These are phyloP conservation scores for Poecilia picta DNA, from an alignment of 2,797 vertebrate genomes.

Conservation along the genomic window DNA sequence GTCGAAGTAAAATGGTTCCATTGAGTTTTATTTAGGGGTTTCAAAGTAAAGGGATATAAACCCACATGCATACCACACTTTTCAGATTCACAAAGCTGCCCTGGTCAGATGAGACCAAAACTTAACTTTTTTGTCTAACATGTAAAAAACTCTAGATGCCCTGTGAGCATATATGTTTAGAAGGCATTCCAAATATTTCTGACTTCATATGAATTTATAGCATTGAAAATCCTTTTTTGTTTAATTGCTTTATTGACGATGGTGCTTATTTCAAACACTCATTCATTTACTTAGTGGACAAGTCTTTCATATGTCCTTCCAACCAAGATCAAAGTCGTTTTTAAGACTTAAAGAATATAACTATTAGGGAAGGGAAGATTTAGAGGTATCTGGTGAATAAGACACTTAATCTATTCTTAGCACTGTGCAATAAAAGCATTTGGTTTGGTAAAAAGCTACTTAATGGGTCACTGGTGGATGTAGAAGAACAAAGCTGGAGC, in stretches of 20 bases:
- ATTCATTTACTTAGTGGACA: background rate
- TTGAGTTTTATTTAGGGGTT: background rate
- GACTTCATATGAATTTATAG: background rate
- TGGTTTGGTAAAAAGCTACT: conserved; percentile 22
- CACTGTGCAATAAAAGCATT: conserved; percentile 26
- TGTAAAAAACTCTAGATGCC: background rate
- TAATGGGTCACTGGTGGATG: conserved; percentile 30
- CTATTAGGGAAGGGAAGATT: conserved; percentile 7
- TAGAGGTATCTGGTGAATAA: conserved; percentile 14
- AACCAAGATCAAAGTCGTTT: conserved; percentile 38
- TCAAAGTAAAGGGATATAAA: background rate
- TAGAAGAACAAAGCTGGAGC: conserved; percentile 32
- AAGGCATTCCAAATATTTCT: background rate
- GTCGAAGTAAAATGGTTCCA: background rate
- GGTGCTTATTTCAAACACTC: background rate
- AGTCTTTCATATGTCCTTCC: conserved; percentile 10
- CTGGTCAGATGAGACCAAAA: background rate
- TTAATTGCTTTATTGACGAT: background rate
- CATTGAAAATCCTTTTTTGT: background rate
- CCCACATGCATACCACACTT: background rate
- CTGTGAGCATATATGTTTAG: background rate
- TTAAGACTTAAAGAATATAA: conserved; percentile 6
- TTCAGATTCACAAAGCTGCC: background rate
- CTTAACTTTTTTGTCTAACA: background rate
- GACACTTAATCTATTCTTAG: conserved; percentile 15